Evolutionary conservation across 1,140 invertebrate species (phyloP), one percentile per base, ranked within the genome.

Genomic region (Drosophila lowei): DNA sequence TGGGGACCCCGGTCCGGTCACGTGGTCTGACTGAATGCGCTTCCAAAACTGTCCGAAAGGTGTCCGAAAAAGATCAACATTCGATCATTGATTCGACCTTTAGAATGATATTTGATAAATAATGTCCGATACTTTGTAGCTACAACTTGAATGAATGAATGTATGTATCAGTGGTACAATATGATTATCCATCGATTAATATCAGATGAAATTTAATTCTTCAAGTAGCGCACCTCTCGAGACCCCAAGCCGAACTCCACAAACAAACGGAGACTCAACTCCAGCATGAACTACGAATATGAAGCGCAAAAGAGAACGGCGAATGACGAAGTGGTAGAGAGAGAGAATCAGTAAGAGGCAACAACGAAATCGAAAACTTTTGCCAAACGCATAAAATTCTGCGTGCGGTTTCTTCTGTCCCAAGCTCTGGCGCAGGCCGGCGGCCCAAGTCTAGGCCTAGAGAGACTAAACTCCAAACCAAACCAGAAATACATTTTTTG

Each of bases 341-440:
- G 11, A 48, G 55, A 72, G 55, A 60, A 60, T 28, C 16, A 43
- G 15, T 30, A 59, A 49, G 42, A 53, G 41, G 52, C 43, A 56
- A 68, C 61, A 72, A 77, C 68, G 67, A 86, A 85, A 77, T 74
- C 77, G 73, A 86, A 81, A 88, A 78, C 81, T 88, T 86, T 68
- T 81, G 79, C 78, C 81, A 86, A 85, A 79, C 81, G 81, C 83
- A 86, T 86, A 88, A 86, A 81, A 86, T 86, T 86, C 81, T 88
- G 81, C 81, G 73, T 85, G 75, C 55, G 49, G 68, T 50, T 57
- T 71, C 38, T 61, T 44, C 46, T 48, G 53, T 41, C 52, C 41
- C 59, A 13, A 38, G 34, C 42, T 47, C 49, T 43, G 46, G 28
- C 16, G 54, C 50, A 60, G 65, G 63, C 61, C 5, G 18, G 18